Conservation (phyloP, 2,113 vertebrate genomes). For the Sclerurus mexicanus region DNA sequence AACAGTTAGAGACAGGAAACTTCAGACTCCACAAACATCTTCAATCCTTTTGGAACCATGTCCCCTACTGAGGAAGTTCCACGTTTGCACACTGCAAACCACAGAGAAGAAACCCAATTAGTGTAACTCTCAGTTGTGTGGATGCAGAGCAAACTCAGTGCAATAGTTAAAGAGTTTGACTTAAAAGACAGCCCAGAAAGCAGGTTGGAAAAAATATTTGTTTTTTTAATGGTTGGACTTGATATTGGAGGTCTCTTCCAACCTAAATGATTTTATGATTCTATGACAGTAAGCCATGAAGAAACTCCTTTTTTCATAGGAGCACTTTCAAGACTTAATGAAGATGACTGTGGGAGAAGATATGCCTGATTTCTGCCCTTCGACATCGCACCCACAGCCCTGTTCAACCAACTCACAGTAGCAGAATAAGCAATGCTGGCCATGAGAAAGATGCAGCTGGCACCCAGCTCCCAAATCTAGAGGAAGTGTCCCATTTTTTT, state of each 20-base stretch:
- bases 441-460: background rate
- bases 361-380: background rate
- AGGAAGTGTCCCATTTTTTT: background rate
- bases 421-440: background rate
- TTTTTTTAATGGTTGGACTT: background rate
- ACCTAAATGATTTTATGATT: background rate
- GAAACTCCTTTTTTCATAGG: background rate
- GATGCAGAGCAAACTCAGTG: constrained; percentile 25
- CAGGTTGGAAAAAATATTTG: background rate
- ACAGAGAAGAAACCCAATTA: background rate
- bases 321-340: background rate
- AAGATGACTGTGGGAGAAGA: background rate
- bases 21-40: background rate
- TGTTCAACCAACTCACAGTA: background rate
- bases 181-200: constrained; percentile 1
- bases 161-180: constrained; percentile 9
- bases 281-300: background rate
- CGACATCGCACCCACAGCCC: background rate
- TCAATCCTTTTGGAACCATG: background rate
- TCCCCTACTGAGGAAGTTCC: background rate
- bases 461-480: background rate
- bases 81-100: background rate
- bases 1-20: background rate
- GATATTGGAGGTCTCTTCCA: background rate
- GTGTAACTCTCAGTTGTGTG: background rate